These are phyloP conservation scores for Tipula helvola DNA, from an alignment of 2,888 invertebrate genomes.

Conservation along the genomic window DNA sequence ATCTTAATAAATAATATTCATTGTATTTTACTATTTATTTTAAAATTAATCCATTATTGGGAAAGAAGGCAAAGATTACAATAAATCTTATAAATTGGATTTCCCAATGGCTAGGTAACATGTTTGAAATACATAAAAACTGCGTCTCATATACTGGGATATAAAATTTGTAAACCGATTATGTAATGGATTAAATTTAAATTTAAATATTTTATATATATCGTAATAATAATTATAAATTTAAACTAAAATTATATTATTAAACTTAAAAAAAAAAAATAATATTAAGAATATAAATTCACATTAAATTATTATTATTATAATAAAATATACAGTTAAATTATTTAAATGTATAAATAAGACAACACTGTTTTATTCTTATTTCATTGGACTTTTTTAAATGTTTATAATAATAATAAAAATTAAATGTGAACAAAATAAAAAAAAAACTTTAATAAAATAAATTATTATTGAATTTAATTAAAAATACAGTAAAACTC, in stretches of 20 bases:
- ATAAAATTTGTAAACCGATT: background rate
- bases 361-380: background rate
- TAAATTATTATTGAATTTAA: background rate
- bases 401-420: background rate
- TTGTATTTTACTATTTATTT: background rate
- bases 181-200: background rate
- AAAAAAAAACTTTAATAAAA: background rate
- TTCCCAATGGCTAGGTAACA: too few species aligned
- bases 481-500: too few species aligned
- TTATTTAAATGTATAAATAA: background rate
- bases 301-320: background rate
- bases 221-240: background rate
- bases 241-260: background rate
- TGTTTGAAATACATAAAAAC: too few species aligned
- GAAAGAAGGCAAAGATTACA: background rate
- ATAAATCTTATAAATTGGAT: too few species aligned
- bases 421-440: background rate
- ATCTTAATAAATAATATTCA: background rate
- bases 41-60: background rate
- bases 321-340: background rate
- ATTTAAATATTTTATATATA: background rate
- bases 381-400: background rate
- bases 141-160: background rate
- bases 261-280: background rate
- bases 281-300: background rate